phyloP scores from a whole-genome alignment of 1,140 invertebrate species.

The Oryctes rhinoceros region DNA sequence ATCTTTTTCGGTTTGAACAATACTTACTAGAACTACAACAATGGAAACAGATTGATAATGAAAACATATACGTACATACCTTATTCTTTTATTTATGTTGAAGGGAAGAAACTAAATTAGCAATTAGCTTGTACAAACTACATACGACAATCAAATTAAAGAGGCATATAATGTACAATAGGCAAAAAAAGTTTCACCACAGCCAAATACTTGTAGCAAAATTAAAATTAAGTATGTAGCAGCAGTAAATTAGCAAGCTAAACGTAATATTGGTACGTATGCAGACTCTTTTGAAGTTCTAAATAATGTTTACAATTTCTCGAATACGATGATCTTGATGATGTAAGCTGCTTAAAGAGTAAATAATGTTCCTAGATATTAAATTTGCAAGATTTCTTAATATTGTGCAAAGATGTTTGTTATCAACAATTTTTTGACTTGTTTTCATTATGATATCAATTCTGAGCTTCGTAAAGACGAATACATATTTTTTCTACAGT shows the following conservation, averaged over 20 bases:
- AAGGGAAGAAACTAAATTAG: slow-evolving; percentile 4
- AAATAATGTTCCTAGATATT: no score
- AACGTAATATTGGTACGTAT: neutral
- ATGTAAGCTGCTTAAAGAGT: neutral
- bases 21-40: no score
- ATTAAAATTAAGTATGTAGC: neutral
- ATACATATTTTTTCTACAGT: no score
- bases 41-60: no score
- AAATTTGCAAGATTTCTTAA: no score
- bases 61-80: neutral
- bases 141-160: slow-evolving; percentile 1
- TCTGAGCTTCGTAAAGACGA: no score
- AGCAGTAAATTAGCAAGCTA: slow-evolving; percentile 8
- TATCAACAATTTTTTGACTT: no score
- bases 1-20: no score
- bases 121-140: neutral
- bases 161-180: neutral
- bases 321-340: neutral
- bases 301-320: neutral
- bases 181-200: neutral
- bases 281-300: neutral
- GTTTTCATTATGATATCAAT: neutral
- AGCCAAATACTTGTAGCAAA: neutral
- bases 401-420: no score
- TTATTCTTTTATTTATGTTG: neutral